Percentiles rank a stretch among this genome's conserved stretches.
Evolutionary conservation across 2,888 invertebrate species (phyloP).

Genomic region (Drosophila atripex): DNA sequence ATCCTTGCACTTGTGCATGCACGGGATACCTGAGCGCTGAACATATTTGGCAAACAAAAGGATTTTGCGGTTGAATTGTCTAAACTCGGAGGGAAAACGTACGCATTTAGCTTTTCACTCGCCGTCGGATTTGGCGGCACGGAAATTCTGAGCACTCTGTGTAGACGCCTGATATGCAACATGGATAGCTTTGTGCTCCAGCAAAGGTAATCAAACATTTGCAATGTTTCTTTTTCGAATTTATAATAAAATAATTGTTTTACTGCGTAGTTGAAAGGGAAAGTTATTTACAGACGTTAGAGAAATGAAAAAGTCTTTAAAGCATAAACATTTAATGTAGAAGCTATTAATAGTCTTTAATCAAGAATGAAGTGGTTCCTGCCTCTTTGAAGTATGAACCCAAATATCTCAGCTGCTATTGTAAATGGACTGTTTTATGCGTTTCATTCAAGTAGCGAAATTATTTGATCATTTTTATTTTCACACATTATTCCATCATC

Average conservation of each 20-base stretch:
- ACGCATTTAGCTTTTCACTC: constrained; percentile 47
- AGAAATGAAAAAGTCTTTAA: no score
- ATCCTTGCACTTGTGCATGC: constrained; percentile 12
- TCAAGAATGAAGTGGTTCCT: background rate
- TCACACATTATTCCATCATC: constrained; percentile 60
- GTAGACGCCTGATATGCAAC: background rate
- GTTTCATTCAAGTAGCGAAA: constrained; percentile 32
- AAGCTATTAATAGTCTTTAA: background rate
- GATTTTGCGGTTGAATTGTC: constrained; percentile 70
- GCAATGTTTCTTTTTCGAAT: background rate
- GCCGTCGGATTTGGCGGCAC: constrained; percentile 25
- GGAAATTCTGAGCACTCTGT: constrained; percentile 2
- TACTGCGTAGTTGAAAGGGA: background rate
- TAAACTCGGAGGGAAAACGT: constrained; percentile 54
- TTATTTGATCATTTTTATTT: constrained; percentile 68
- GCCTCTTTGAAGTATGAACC: background rate
- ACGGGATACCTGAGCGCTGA: constrained; percentile 25
- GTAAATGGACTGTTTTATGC: background rate
- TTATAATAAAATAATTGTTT: background rate
- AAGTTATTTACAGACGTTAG: no score
- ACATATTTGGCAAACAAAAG: constrained; percentile 72
- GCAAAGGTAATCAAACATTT: constrained; percentile 1
- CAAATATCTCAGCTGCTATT: background rate
- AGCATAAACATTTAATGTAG: background rate
- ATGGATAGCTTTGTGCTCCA: background rate